These are phyloP conservation scores for Zosterops pallidus DNA, from an alignment of 2,113 vertebrate genomes.

Conservation along the genomic window DNA sequence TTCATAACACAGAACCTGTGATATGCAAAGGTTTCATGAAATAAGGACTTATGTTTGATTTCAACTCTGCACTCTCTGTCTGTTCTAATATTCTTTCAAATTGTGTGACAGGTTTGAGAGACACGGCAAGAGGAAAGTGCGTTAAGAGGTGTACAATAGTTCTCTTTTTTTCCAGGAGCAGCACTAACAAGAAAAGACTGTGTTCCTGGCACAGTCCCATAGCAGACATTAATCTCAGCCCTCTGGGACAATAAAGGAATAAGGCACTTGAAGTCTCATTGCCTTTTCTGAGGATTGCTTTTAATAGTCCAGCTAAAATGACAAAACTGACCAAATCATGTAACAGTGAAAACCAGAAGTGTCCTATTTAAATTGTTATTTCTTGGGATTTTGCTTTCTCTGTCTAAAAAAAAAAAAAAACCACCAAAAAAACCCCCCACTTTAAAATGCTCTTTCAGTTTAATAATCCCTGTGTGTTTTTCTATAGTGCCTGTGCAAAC, in stretches of 20 bases:
- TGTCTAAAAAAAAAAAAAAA: background rate
- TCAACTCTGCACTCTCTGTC: conserved; percentile 66
- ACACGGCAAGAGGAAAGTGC: conserved; percentile 51
- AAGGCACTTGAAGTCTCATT: conserved; percentile 25
- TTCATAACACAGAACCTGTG: conserved; percentile 37
- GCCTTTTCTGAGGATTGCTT: conserved; percentile 27
- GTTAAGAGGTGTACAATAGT: conserved; percentile 47
- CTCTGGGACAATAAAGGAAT: conserved; percentile 24
- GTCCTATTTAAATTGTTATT: background rate
- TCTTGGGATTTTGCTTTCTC: background rate
- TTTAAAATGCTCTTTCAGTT: background rate
- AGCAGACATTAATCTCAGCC: conserved; percentile 49
- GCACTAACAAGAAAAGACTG: conserved; percentile 50
- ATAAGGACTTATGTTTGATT: conserved; percentile 52
- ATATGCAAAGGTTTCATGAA: conserved; percentile 59
- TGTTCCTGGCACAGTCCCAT: conserved; percentile 49
- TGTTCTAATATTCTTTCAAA: conserved; percentile 66
- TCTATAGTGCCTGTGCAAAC: background rate
- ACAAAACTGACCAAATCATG: background rate
- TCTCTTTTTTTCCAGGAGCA: background rate
- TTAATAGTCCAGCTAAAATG: conserved; percentile 16
- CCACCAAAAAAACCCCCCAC: background rate
- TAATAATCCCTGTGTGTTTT: background rate
- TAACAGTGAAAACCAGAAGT: background rate
- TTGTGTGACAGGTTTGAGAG: conserved; percentile 53